phyloP scores from a whole-genome alignment of 2,113 vertebrate species.

The Sinosuthora webbiana region DNA sequence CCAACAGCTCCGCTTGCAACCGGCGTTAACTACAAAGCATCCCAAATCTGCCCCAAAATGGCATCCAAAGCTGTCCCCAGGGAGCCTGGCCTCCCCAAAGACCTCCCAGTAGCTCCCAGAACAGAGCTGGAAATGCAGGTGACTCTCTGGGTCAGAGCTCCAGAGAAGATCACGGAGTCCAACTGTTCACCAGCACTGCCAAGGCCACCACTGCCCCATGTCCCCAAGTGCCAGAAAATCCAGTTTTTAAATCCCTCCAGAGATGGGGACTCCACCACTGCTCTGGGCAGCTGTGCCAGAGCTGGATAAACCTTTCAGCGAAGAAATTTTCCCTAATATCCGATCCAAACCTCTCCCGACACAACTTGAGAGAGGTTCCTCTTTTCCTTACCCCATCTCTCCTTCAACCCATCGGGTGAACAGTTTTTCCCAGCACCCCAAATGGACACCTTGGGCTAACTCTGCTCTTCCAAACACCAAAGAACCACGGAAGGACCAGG shows the following conservation, averaged over 20 bases:
- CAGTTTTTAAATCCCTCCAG: neutral
- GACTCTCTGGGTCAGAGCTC: neutral
- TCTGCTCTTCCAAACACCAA: fast-evolving
- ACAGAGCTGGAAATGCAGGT: neutral
- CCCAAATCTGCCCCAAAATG: neutral
- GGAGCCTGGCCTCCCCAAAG: neutral
- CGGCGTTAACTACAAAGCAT: neutral
- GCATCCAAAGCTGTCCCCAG: neutral
- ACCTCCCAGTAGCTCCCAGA: neutral
- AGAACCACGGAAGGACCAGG: neutral
- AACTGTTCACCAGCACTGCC: neutral
- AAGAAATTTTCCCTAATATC: neutral
- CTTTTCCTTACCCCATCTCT: neutral
- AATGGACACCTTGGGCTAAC: fast-evolving
- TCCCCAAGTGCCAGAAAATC: neutral
- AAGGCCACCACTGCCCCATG: fast-evolving
- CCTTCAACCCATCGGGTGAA: fast-evolving
- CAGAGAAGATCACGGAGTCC: neutral
- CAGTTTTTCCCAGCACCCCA: fast-evolving
- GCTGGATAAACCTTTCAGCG: neutral
- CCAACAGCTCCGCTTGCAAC: fast-evolving
- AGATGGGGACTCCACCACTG: neutral
- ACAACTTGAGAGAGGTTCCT: neutral
- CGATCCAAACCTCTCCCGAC: neutral
- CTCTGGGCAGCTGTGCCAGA: neutral